phyloP scores from a whole-genome alignment of 2,113 vertebrate species.

The Microcebus griseorufus region DNA sequence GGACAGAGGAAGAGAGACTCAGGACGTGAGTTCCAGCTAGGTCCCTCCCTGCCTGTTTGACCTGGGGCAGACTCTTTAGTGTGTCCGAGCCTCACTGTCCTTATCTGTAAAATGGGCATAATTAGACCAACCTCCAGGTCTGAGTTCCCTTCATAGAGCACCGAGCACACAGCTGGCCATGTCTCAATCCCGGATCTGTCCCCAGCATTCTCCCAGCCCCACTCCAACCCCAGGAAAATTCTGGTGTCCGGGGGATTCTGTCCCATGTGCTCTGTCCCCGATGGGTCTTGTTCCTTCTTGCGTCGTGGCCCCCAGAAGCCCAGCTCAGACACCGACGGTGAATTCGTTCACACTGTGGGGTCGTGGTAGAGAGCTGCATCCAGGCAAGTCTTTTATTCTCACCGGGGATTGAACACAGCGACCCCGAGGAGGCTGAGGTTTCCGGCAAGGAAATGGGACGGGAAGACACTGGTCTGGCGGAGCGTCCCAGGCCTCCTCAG shows the following conservation, averaged over 20 bases:
- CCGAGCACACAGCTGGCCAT: not conserved
- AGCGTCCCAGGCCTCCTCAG: not conserved
- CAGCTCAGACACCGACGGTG: not conserved
- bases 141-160: rapidly evolving
- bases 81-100: not conserved
- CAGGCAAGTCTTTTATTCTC: not conserved
- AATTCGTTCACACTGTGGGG: not conserved
- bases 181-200: not conserved
- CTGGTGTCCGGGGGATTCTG: no score
- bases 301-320: not conserved
- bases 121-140: not conserved
- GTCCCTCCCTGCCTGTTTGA: not conserved
- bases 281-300: not conserved
- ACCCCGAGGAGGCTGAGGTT: not conserved
- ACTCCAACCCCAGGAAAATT: not conserved
- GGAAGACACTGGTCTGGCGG: rapidly evolving
- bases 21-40: not conserved
- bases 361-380: not conserved
- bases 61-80: not conserved
- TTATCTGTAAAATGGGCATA: not conserved
- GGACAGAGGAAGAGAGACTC: not conserved
- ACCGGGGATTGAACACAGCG: not conserved
- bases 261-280: no score
- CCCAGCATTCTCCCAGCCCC: no score
- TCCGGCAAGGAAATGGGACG: not conserved